Evolutionary conservation across 1,140 invertebrate genomes (phyloP).

Genomic region (Protaetia brevitarsis): DNA sequence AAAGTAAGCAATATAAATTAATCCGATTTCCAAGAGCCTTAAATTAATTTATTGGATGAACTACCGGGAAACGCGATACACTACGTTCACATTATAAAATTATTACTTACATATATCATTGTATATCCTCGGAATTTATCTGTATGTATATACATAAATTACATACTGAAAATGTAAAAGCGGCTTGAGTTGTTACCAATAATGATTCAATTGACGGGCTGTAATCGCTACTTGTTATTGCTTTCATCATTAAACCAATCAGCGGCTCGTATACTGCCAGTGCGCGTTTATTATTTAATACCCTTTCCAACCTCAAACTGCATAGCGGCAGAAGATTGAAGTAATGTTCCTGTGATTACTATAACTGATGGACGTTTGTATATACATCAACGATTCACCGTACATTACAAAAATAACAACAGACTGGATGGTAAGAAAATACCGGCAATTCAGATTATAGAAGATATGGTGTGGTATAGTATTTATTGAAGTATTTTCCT

Average conservation of each 20-base stretch:
- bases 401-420: too few relatives aligned
- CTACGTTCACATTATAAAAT: too few relatives aligned
- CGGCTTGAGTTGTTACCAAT: not conserved
- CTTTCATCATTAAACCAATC: not conserved
- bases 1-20: too few relatives aligned
- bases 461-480: too few relatives aligned
- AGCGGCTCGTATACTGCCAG: not conserved
- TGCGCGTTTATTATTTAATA: not conserved
- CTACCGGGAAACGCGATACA: too few relatives aligned
- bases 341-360: not conserved
- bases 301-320: not conserved
- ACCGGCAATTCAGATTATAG: too few relatives aligned
- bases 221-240: not conserved
- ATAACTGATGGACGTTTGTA: not conserved
- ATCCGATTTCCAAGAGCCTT: too few relatives aligned
- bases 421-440: too few relatives aligned
- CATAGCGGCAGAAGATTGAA: not conserved
- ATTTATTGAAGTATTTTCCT: too few relatives aligned
- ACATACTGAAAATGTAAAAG: not conserved
- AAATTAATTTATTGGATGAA: too few relatives aligned
- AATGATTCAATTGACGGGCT: conserved; percentile 3
- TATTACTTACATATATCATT: not conserved
- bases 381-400: too few relatives aligned
- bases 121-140: not conserved
- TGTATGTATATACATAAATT: not conserved